phyloP scores from a whole-genome alignment of 2,113 vertebrate genomes.

The Kobus ellipsiprymnus region DNA sequence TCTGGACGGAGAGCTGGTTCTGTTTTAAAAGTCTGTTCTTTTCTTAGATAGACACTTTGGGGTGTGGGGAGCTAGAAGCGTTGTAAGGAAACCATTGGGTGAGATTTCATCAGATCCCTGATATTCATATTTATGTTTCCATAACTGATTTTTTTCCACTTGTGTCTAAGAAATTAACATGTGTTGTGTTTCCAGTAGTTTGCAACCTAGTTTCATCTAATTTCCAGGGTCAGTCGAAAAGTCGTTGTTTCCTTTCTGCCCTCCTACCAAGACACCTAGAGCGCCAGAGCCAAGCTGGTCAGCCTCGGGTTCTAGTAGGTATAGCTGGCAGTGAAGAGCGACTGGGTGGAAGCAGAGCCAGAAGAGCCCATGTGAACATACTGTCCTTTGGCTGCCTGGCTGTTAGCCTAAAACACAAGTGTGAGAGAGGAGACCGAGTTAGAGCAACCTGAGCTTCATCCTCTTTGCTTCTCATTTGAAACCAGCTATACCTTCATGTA shows the following conservation, averaged over 20 bases:
- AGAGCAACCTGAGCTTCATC: neutral
- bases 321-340: conserved; percentile 92
- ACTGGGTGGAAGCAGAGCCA: conserved; percentile 85
- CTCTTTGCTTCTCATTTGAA: neutral
- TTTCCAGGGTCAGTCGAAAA: conserved; percentile 52
- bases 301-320: conserved; percentile 82
- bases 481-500: neutral
- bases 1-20: neutral
- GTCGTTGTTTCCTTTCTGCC: conserved; percentile 20
- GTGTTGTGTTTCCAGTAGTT: conserved; percentile 39
- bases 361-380: conserved; percentile 85
- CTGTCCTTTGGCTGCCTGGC: conserved; percentile 91
- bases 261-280: neutral
- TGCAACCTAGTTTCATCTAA: conserved; percentile 44
- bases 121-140: neutral
- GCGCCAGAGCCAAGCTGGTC: neutral
- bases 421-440: neutral
- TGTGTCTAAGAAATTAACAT: conserved; percentile 55
- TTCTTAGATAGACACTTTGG: neutral
- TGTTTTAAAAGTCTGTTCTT: conserved; percentile 9
- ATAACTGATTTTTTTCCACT: neutral
- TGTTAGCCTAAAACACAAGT: conserved; percentile 86
- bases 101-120: conserved; percentile 27
- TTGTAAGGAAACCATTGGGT: neutral
- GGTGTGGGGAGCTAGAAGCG: neutral